Percentiles rank a stretch among this genome's conserved stretches.
Conservation (phyloP, 53 echinoderm and acorn worm species). For the Mesocentrotus franciscanus region DNA sequence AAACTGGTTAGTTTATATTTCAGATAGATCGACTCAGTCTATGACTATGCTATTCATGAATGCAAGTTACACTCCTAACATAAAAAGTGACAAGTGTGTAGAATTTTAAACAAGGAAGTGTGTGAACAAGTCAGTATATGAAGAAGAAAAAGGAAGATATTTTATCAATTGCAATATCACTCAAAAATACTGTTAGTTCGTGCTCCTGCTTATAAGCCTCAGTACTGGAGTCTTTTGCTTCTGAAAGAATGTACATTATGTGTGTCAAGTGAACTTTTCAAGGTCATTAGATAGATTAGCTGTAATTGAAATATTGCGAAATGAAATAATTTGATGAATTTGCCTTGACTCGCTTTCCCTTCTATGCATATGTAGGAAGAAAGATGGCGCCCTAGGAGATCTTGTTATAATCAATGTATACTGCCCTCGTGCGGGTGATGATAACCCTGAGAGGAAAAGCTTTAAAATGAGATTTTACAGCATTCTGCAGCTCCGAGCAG, state of each 20-base stretch:
- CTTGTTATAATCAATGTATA: slow-evolving; percentile 95
- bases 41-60: no score
- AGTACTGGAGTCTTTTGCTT: not conserved
- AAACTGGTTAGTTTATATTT: no score
- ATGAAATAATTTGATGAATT: not conserved
- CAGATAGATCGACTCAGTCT: no score
- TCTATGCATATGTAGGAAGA: slow-evolving; percentile 59
- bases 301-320: not conserved
- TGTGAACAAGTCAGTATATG: not conserved
- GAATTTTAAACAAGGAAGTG: not conserved
- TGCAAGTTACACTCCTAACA: no score
- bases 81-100: not conserved
- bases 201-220: not conserved
- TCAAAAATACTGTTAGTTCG: not conserved
- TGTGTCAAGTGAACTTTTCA: no score
- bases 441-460: slow-evolving; percentile 80
- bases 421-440: slow-evolving; percentile 95
- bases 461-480: slow-evolving; percentile 93
- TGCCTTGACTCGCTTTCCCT: not conserved
- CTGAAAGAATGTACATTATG: no score
- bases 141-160: not conserved
- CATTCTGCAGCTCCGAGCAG: slow-evolving; percentile 85
- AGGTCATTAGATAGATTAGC: not conserved
- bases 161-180: not conserved
- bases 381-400: slow-evolving; percentile 63